Percentiles rank a stretch among this genome's conserved stretches.
Conservation (phyloP, 2,797 vertebrate genomes). For the Microcaecilia unicolor region DNA sequence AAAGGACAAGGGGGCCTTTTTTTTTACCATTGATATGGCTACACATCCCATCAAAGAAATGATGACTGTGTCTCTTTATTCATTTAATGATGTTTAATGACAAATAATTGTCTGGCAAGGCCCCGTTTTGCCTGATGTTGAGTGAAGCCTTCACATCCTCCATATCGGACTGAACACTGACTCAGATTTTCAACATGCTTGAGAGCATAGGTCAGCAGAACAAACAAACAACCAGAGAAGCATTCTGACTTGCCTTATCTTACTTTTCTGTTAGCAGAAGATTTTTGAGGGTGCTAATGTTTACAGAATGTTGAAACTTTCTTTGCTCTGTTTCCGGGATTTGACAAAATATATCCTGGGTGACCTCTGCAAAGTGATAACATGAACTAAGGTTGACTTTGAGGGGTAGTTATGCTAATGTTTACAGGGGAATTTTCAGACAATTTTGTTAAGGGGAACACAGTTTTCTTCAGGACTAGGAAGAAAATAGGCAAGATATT, state of each 20-base stretch:
- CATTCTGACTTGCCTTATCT: constrained; percentile 66
- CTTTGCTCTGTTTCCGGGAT: constrained; percentile 71
- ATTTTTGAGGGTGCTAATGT: constrained; percentile 62
- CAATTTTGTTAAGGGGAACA: no score
- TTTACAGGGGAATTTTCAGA: constrained; percentile 43
- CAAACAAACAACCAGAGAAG: constrained; percentile 51
- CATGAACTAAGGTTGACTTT: constrained; percentile 18
- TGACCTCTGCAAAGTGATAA: constrained; percentile 50
- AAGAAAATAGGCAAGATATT: no score
- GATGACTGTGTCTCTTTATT: constrained; percentile 43
- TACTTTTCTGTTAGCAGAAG: constrained; percentile 52
- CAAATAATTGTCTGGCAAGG: constrained; percentile 49
- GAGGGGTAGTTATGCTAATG: no score
- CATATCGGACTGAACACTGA: constrained; percentile 47
- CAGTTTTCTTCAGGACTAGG: no score
- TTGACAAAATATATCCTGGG: constrained; percentile 67
- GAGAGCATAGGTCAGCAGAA: constrained; percentile 38
- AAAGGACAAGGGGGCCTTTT: constrained; percentile 40
- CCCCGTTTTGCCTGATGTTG: constrained; percentile 43
- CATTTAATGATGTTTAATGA: constrained; percentile 49
- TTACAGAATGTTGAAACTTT: constrained; percentile 79
- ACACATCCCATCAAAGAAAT: constrained; percentile 49
- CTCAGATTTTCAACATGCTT: constrained; percentile 30
- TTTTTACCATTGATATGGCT: constrained; percentile 33
- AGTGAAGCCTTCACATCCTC: constrained; percentile 69